Base-by-base conservation (phyloP, 2,888 invertebrate genomes). In the Dascillus cervinus region DNA sequence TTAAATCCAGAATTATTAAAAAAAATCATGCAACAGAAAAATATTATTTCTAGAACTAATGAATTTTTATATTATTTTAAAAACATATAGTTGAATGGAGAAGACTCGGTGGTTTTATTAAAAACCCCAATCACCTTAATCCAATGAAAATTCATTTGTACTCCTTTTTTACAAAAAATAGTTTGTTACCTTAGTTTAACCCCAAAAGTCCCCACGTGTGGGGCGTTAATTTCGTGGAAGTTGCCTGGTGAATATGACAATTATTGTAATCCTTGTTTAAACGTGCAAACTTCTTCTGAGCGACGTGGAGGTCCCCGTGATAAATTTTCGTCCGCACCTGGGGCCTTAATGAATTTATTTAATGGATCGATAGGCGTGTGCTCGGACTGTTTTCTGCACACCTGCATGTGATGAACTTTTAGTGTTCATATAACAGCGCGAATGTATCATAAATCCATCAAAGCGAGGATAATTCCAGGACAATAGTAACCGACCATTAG, bases 241-340 rank as follows among this genome's bases (percentile, higher is more conserved):
- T 38, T 32, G 32, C 37, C 20, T 22, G 13, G 32, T 37, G 35
- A 40, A 38, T 39, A 42, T 42, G 40, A 42, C 44, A 39, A 44
- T 44, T 44, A 44, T 42, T 32, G 40, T 44, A 44, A 44, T 41
- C 38, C 32, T 25, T 33, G 38, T 40, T 38, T 42, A 42, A 43
- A 42, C 32, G 34, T 32, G 28, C 31, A 22, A 36, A 34, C 32
- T 38, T 28, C 30, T 32, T 32, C 23, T 32, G 17, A 35, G 22
- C 27, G 19, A 31, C 29, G 24, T 32, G 23, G 22, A 24, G 27
- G 29, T 22, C 8, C 35, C 32, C 27, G 32, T 37, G 29, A 39
- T 32, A 39, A 39, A 39, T 39, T 29, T 28, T 24, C 19, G 29
- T 23, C n/a, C n/a, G n/a, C n/a, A 29, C 26, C 32, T 28, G 26